phyloP scores from a whole-genome alignment of 2,797 vertebrate species.

The Alca torda region DNA sequence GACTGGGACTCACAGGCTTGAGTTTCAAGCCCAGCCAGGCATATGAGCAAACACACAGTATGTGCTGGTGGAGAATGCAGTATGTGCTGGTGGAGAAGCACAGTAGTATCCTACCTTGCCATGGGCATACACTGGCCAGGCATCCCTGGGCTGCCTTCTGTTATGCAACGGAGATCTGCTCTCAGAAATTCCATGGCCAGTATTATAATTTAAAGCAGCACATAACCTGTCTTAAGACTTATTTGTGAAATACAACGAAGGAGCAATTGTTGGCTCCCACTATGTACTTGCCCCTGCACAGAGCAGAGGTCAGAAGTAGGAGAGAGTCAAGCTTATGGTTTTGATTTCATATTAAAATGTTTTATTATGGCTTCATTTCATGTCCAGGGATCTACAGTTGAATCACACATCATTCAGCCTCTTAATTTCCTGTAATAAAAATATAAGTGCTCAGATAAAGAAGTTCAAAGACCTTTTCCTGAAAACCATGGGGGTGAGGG shows the following conservation, averaged over 20 bases:
- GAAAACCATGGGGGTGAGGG: neutral
- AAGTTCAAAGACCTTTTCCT: slow-evolving; percentile 56
- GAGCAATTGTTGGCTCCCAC: neutral
- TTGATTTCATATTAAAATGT: slow-evolving; percentile 59
- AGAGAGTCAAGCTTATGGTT: slow-evolving; percentile 50
- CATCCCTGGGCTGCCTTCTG: neutral
- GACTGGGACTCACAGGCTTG: neutral
- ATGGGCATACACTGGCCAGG: neutral
- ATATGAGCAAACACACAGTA: accelerated
- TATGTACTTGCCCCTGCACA: neutral
- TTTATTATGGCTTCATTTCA: slow-evolving; percentile 61
- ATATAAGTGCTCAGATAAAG: slow-evolving; percentile 53
- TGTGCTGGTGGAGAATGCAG: no score
- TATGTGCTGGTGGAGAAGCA: neutral
- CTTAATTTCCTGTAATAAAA: slow-evolving; percentile 72
- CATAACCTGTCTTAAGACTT: neutral
- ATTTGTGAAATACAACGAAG: neutral
- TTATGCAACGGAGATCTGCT: neutral
- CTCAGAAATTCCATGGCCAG: neutral
- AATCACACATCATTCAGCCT: slow-evolving; percentile 60
- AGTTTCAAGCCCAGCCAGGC: neutral
- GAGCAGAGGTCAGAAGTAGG: slow-evolving; percentile 33
- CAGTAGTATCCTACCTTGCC: neutral
- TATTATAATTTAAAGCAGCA: neutral
- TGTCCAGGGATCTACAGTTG: slow-evolving; percentile 39